These are phyloP conservation scores for Cromileptes altivelis DNA, from an alignment of 2,113 vertebrate genomes.

Conservation along the genomic window DNA sequence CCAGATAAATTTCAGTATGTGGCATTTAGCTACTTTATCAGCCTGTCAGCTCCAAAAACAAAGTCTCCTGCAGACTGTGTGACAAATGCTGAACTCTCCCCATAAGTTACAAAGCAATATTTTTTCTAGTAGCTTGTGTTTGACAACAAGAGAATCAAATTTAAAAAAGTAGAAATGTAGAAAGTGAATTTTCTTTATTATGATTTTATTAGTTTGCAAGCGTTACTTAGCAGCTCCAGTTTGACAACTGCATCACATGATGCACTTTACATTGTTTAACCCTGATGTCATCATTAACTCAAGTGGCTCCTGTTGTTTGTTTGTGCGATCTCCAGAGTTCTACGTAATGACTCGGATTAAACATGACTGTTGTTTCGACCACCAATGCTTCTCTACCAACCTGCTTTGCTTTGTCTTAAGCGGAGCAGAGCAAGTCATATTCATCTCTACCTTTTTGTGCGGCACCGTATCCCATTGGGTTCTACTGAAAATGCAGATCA, in stretches of 20 bases:
- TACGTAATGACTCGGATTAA: not conserved
- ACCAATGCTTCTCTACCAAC: too few relatives aligned
- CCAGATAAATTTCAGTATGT: conserved; percentile 35
- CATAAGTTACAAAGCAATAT: not conserved
- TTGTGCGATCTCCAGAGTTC: not conserved
- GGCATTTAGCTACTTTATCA: conserved; percentile 19
- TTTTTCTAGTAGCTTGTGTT: not conserved
- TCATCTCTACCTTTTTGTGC: not conserved
- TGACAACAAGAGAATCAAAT: not conserved
- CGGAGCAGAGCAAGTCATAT: not conserved
- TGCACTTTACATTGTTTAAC: not conserved
- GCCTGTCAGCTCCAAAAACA: not conserved
- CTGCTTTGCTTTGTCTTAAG: not conserved
- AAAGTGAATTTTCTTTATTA: not conserved
- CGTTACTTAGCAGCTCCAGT: too few relatives aligned
- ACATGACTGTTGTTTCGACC: not conserved
- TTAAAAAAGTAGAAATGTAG: not conserved
- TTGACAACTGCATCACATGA: not conserved
- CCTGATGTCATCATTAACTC: not conserved
- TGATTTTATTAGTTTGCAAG: too few relatives aligned
- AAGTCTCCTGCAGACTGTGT: too few relatives aligned
- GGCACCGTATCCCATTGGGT: not conserved
- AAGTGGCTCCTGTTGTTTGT: not conserved
- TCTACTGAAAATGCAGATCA: not conserved
- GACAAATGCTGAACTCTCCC: too few relatives aligned